Conservation (phyloP, 2,888 invertebrate genomes). For the Sinodicranocentrus sp. region DNA sequence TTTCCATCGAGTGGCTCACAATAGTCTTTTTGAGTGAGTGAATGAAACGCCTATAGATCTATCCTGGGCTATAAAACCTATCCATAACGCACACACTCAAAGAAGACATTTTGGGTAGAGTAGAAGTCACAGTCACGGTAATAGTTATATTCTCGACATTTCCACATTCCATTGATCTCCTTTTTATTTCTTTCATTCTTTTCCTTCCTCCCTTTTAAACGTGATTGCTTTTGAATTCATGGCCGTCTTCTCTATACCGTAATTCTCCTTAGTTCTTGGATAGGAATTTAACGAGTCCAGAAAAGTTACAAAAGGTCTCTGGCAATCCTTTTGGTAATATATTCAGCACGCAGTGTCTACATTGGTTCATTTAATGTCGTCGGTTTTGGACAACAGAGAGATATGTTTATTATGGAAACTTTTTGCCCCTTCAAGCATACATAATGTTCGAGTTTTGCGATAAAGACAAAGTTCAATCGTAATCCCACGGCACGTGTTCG, state of each 20-base stretch:
- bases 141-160: neutral
- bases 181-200: constrained; percentile 6
- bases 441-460: neutral
- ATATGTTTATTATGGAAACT: neutral
- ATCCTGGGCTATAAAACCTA: neutral
- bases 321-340: too few species aligned
- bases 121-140: neutral
- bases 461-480: neutral
- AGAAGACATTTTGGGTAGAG: neutral
- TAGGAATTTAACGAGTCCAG: too few species aligned
- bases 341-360: too few species aligned
- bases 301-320: too few species aligned
- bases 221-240: constrained; percentile 18
- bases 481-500: neutral
- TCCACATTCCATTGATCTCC: neutral
- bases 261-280: too few species aligned
- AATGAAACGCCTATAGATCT: neutral
- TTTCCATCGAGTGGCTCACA: constrained; percentile 12
- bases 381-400: too few species aligned
- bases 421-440: neutral
- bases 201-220: constrained; percentile 3
- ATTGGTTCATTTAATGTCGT: too few species aligned
- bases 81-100: neutral
- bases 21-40: neutral
- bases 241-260: neutral